A percentile compares a stretch with the other conserved stretches of the same genome.
phyloP scores from a whole-genome alignment of 2,888 invertebrate species.

The Troides helena region DNA sequence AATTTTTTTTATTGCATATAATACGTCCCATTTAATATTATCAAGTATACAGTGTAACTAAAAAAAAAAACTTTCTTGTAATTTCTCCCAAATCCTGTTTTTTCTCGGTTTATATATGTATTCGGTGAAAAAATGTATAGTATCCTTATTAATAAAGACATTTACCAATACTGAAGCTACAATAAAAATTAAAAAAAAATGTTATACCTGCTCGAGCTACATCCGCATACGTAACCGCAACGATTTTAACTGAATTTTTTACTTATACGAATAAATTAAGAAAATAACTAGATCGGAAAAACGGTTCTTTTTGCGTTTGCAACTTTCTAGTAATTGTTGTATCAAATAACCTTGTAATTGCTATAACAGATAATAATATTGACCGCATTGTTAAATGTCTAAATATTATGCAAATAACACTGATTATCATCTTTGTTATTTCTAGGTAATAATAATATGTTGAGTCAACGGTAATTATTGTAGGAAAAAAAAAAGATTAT shows the following conservation, averaged over 20 bases:
- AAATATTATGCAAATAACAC: slow-evolving; percentile 26
- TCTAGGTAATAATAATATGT: too few species aligned
- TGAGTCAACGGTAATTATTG: too few species aligned
- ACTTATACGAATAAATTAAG: slow-evolving; percentile 15
- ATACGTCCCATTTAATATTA: too few species aligned
- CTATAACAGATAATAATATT: slow-evolving; percentile 31
- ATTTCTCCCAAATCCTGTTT: too few species aligned
- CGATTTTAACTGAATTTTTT: slow-evolving; percentile 1
- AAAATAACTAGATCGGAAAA: slow-evolving; percentile 19
- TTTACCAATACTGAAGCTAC: too few species aligned
- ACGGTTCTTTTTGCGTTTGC: slow-evolving; percentile 16
- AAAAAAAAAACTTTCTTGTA: too few species aligned
- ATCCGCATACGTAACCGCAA: slow-evolving; percentile 2
- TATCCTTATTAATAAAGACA: too few species aligned
- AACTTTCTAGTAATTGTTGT: slow-evolving; percentile 18
- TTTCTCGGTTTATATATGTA: too few species aligned
- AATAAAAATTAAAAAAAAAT: not conserved
- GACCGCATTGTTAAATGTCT: slow-evolving; percentile 55
- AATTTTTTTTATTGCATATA: too few species aligned
- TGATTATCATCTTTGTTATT: not conserved
- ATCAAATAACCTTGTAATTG: slow-evolving; percentile 28
- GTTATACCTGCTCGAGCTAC: not conserved
- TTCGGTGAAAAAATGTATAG: too few species aligned
- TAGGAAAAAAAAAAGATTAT: too few species aligned
- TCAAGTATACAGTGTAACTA: too few species aligned